Conservation (phyloP, 2,113 vertebrate genomes). For the Phylloscopus whistleri region DNA sequence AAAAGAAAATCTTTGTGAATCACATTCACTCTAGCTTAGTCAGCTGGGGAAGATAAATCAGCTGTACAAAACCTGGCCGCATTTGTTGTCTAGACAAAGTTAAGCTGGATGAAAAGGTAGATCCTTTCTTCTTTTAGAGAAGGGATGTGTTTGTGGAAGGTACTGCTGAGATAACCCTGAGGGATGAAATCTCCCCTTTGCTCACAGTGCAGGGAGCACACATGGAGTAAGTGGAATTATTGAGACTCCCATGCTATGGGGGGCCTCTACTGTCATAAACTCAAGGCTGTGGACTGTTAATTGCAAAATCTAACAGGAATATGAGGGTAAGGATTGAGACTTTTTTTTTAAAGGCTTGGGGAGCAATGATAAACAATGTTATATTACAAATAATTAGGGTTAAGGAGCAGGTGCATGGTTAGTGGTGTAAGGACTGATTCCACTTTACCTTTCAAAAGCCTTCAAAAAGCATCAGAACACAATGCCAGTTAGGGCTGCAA, state of each 20-base stretch:
- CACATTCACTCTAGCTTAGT: not conserved
- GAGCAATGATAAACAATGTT: not conserved
- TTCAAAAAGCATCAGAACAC: not conserved
- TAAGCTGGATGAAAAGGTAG: not conserved
- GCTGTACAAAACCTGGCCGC: not conserved
- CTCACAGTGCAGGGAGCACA: not conserved
- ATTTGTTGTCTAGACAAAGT: constrained; percentile 10
- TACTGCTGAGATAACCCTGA: not conserved
- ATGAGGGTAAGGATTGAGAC: not conserved
- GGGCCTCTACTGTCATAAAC: not conserved
- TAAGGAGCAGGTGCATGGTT: not conserved
- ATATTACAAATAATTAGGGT: not conserved
- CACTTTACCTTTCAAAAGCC: not conserved
- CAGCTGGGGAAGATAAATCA: not conserved
- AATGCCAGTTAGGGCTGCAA: not conserved
- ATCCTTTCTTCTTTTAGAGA: not conserved
- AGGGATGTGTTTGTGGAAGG: not conserved
- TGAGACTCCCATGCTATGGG: accelerated
- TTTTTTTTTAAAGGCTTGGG: not conserved
- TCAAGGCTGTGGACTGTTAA: not conserved
- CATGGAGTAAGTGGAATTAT: not conserved
- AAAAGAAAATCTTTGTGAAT: constrained; percentile 24
- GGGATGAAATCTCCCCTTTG: not conserved
- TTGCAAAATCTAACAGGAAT: not conserved
- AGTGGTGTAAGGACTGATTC: not conserved